phyloP scores from a whole-genome alignment of 2,888 invertebrate genomes.

The Metallyticus violacea region DNA sequence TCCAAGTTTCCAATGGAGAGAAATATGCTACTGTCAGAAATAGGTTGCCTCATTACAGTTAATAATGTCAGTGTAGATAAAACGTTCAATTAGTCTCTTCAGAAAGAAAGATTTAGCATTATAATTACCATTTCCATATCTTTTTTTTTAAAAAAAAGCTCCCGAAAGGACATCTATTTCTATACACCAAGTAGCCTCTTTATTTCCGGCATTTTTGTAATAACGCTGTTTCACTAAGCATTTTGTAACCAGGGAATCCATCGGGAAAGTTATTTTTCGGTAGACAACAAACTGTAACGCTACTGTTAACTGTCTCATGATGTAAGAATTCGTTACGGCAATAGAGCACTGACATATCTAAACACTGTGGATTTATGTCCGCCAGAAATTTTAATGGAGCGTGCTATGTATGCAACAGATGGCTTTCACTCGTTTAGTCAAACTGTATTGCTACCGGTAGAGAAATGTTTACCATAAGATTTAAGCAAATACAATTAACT shows the following conservation, averaged over 20 bases:
- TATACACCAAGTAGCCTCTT: background rate
- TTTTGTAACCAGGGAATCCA: background rate
- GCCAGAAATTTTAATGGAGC: background rate
- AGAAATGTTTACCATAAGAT: background rate
- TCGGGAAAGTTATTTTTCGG: background rate
- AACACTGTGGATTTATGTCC: background rate
- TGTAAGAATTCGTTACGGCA: background rate
- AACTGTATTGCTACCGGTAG: background rate
- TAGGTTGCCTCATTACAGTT: too few species aligned
- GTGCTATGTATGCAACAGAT: background rate
- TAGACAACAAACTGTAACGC: too few species aligned
- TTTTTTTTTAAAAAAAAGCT: background rate
- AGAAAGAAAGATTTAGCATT: background rate
- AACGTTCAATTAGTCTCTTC: background rate
- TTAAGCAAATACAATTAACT: too few species aligned
- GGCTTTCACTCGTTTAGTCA: background rate
- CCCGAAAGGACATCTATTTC: background rate
- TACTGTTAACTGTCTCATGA: background rate
- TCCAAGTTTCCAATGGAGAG: too few species aligned
- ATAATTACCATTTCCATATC: background rate
- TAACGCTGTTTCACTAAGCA: background rate
- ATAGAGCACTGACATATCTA: background rate
- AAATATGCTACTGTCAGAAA: too few species aligned
- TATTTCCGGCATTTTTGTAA: background rate
- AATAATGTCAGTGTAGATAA: too few species aligned